phyloP scores from a whole-genome alignment of 2,797 vertebrate species.

The Catharus ustulatus region DNA sequence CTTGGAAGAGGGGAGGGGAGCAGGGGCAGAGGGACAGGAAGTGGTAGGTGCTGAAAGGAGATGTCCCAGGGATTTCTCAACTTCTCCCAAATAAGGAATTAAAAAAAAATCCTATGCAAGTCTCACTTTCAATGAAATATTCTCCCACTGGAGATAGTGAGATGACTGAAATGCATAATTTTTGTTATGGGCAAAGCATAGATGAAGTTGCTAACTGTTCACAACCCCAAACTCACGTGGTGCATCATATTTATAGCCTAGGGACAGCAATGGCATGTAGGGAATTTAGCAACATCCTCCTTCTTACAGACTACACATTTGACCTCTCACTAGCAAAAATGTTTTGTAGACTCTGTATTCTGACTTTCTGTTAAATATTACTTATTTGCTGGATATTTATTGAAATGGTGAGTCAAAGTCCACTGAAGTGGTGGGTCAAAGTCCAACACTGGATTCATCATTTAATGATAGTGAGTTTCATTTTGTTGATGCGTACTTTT shows the following conservation, averaged over 20 bases:
- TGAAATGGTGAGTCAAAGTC: background rate
- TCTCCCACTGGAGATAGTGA: background rate
- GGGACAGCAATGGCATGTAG: conserved; percentile 76
- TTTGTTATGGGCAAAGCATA: background rate
- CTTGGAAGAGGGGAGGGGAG: background rate
- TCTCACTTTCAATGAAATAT: background rate
- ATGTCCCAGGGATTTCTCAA: background rate
- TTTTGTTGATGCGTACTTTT: background rate
- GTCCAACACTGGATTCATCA: rapidly evolving
- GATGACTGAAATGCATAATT: background rate
- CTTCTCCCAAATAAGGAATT: conserved; percentile 8
- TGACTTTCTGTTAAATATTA: background rate
- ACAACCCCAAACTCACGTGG: background rate
- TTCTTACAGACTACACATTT: conserved; percentile 9
- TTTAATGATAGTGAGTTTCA: rapidly evolving
- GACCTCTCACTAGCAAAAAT: background rate
- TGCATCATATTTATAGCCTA: conserved; percentile 43
- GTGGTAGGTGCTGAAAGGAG: background rate
- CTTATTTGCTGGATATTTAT: background rate
- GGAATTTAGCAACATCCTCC: conserved; percentile 82
- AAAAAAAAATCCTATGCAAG: background rate
- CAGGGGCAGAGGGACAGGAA: background rate
- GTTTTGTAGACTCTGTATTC: background rate
- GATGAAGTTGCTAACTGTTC: background rate
- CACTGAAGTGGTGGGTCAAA: background rate